Evolutionary conservation across 2,797 vertebrate genomes (phyloP), one percentile per base, ranked within the genome.

Genomic region (Poeciliopsis gracilis): DNA sequence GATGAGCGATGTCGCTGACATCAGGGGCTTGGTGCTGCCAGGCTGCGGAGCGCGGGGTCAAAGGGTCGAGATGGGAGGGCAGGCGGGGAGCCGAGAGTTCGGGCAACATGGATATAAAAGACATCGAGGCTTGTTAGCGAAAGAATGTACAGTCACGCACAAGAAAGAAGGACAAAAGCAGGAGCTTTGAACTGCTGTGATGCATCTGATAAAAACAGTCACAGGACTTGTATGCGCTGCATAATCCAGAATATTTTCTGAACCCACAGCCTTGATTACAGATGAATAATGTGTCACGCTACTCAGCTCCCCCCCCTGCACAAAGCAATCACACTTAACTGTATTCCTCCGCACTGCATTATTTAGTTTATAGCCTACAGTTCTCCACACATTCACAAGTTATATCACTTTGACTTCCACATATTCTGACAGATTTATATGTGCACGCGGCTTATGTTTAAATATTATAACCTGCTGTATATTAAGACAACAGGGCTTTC

Each of bases 1-100:
- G 89, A 90, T 45, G 78, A 82, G 84, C 91, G 90, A 93, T 89
- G 93, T 92, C 89, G 88, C 72, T 45, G 47, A 75, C 85, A 88
- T 81, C 76, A 87, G 90, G 88, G 76, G 69, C 83, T n/a, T 0
- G 81, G 76, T 79, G 74, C 85, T 61, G 84, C 57, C 90, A 82
- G 86, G 84, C 88, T n/a, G 51, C 86, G 71, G 4, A 77, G 82
- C 70, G 10, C 41, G 46, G 84, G 91, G 87, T 87, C 76, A 70
- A n/a, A 16, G 43, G 88, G 90, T 89, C 87, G 77, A 89, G 86
- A 84, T 79, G 3, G 80, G 41, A 86, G 88, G 89, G 89, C n/a
- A 78, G 74, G 25, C 2, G 38, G 81, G 43, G 71, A 77, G 85
- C 78, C 23, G 7, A 72, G 66, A 73, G 77, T 72, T 57, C 2